phyloP scores from a whole-genome alignment of 2,113 vertebrate genomes.

The Synodontis membranacea region DNA sequence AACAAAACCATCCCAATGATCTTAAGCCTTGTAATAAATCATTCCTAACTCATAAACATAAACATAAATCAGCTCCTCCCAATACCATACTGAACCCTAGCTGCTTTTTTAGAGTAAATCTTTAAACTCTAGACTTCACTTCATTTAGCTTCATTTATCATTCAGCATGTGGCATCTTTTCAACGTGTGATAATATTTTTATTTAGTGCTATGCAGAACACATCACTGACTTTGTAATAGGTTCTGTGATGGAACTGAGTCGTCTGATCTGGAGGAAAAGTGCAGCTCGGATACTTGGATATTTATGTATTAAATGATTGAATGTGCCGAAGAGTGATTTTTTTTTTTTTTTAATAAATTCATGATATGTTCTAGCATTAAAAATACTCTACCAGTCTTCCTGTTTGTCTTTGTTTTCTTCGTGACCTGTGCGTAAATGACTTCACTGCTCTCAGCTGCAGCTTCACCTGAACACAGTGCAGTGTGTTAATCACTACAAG shows the following conservation, averaged over 20 bases:
- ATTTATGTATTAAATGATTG: neutral
- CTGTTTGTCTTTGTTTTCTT: neutral
- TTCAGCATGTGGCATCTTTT: neutral
- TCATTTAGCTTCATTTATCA: neutral
- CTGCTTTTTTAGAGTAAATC: neutral
- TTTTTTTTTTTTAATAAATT: neutral
- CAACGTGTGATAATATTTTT: neutral
- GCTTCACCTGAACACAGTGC: too few species aligned
- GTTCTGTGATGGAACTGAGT: neutral
- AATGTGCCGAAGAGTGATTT: neutral
- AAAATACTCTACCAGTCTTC: conserved; percentile 9
- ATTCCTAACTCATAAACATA: neutral
- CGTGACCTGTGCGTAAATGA: conserved; percentile 8
- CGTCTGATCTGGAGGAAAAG: neutral
- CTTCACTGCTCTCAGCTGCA: too few species aligned
- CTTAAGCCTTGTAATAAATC: neutral
- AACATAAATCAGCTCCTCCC: neutral
- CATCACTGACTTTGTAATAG: neutral
- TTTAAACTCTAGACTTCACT: neutral
- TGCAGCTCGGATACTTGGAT: neutral
- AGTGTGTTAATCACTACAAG: too few species aligned
- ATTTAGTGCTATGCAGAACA: neutral
- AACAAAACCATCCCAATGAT: conserved; percentile 10
- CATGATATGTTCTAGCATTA: neutral
- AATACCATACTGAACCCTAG: neutral